A percentile compares a stretch with the other conserved stretches of the same genome.
Conservation (phyloP, 2,888 invertebrate species). For the Griposia aprilina region DNA sequence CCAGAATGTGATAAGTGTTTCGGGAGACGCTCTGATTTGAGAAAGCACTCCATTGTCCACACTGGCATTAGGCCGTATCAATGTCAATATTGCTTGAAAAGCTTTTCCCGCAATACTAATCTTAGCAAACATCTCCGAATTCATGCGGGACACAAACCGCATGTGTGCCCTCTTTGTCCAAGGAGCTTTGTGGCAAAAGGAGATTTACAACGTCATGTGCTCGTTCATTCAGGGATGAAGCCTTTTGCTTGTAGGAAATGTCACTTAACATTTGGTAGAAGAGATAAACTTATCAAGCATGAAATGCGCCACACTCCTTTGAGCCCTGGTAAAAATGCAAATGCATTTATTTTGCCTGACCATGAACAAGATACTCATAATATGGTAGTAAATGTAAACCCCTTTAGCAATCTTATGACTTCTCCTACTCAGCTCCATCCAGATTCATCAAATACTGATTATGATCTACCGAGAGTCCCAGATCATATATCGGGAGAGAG, state of each 20-base stretch:
- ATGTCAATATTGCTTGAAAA: slow-evolving; percentile 93
- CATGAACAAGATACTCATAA: slow-evolving; percentile 85
- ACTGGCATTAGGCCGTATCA: slow-evolving; percentile 94
- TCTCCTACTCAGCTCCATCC: slow-evolving; percentile 81
- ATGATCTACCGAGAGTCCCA: slow-evolving; percentile 88
- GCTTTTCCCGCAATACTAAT: slow-evolving; percentile 94
- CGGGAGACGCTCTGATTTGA: slow-evolving; percentile 92
- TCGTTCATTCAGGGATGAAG: slow-evolving; percentile 92
- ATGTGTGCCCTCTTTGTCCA: slow-evolving; percentile 93
- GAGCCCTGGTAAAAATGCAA: slow-evolving; percentile 78
- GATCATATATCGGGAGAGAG: slow-evolving; percentile 89
- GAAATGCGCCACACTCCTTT: slow-evolving; percentile 91
- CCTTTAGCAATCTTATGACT: slow-evolving; percentile 88
- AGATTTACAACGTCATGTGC: slow-evolving; percentile 92
- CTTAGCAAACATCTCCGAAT: slow-evolving; percentile 94
- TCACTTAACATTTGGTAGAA: slow-evolving; percentile 92
- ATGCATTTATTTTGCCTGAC: slow-evolving; percentile 61
- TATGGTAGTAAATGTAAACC: slow-evolving; percentile 92
- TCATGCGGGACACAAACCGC: slow-evolving; percentile 93
- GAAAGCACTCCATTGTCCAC: slow-evolving; percentile 94
- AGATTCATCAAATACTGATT: slow-evolving; percentile 78
- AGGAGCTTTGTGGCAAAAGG: slow-evolving; percentile 93
- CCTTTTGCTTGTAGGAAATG: slow-evolving; percentile 92
- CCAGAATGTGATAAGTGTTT: slow-evolving; percentile 93
- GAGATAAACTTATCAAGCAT: slow-evolving; percentile 93